Evolutionary conservation across 53 echinoderm and acorn worm genomes (phyloP), one percentile per base, ranked within the genome.

Genomic region (Crossaster papposus): DNA sequence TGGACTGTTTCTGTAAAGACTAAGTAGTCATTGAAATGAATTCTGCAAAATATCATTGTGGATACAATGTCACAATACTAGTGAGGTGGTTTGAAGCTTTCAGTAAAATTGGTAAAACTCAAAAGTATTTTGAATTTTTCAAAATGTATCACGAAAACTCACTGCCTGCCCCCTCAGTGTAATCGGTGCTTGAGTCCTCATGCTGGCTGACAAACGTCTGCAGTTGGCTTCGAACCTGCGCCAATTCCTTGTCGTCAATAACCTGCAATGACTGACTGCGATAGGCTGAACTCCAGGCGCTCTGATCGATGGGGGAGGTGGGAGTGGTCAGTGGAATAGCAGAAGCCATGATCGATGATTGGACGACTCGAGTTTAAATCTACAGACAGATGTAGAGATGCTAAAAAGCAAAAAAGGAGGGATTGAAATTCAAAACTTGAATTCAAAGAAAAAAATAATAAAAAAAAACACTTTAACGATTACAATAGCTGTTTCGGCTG

Each of bases 151-250:
- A n/a, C 7, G 37, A 72, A 0, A 35, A 23, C 33, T 6, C 64
- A 85, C 85, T 55, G 30, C 30, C 53, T 20, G 71, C 51, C 29
- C 85, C 72, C 23, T 85, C 85, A 0, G 73, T 72, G 53, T 51
- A 85, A 54, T 85, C 85, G 33, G 29, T 14, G 34, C 72, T 85
- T n/a, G 85, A 52, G 85, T 85, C 85, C 54, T 85, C 28, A 17
- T 85, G 85, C 22, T 72, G 85, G 51, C 85, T 85, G 18, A 85
- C 85, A 85, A 85, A 85, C 31, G 54, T 85, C 85, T 85, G 85
- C 0, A 85, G 85, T 54, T 85, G 85, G 73, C 12, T 53, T 72
- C 54, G 85, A 54, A 85, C 85, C 72, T 72, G 51, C 32, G 51
- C 55, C 53, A 85, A 31, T 30, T 85, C 85, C 15, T 13, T 15